These are phyloP conservation scores for Ostrea edulis DNA, from an alignment of 1,140 invertebrate genomes.

Conservation along the genomic window DNA sequence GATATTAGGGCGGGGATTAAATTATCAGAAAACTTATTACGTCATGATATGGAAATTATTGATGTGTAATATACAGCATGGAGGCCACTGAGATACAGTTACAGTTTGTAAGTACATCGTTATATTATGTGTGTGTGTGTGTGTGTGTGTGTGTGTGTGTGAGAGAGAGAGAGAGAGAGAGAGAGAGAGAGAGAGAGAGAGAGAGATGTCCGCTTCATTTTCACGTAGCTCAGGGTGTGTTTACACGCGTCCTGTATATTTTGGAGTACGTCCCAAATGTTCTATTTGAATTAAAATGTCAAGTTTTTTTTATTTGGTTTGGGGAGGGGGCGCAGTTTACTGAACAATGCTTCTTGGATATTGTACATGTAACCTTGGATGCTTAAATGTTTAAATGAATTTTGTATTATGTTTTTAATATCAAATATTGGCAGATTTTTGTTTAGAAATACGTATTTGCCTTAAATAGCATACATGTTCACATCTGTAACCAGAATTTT, in stretches of 20 bases:
- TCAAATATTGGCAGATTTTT: too few species aligned
- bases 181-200: conserved; percentile 24
- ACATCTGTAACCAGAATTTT: too few species aligned
- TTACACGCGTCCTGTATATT: background rate
- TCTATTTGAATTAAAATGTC: too few species aligned
- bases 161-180: background rate
- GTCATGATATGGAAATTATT: background rate
- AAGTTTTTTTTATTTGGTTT: too few species aligned
- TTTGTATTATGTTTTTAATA: too few species aligned
- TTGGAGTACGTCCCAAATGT: too few species aligned
- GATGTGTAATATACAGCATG: background rate
- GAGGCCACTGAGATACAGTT: background rate
- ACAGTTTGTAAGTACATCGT: background rate
- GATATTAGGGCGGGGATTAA: background rate
- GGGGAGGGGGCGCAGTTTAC: too few species aligned
- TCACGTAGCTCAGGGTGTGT: background rate
- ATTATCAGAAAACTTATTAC: background rate
- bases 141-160: background rate
- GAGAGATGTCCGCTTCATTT: background rate
- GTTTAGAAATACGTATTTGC: too few species aligned
- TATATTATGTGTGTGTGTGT: background rate
- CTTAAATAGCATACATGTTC: too few species aligned
- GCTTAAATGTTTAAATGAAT: too few species aligned
- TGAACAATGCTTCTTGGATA: too few species aligned
- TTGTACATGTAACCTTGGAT: too few species aligned